phyloP scores from a whole-genome alignment of 2,113 vertebrate species.

The Gopherus evgoodei region DNA sequence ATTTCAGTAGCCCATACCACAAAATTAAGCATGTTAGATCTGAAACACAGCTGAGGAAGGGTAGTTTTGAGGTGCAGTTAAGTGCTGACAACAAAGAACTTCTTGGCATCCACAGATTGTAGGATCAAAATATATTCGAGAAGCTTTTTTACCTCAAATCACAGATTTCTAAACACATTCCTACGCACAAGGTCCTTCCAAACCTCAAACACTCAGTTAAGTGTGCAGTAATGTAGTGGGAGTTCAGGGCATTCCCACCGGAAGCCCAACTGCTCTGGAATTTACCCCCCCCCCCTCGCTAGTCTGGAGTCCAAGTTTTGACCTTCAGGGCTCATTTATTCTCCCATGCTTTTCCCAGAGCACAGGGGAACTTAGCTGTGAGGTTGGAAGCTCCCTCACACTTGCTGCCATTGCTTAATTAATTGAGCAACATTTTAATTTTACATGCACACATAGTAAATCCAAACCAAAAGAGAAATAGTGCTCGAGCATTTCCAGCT shows the following conservation, averaged over 20 bases:
- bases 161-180: not conserved
- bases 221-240: fast-evolving
- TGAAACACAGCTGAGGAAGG: not conserved
- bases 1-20: not conserved
- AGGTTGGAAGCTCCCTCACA: not conserved
- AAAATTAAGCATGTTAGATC: not conserved
- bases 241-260: fast-evolving
- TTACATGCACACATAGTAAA: fast-evolving
- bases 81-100: not conserved
- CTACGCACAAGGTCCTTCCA: fast-evolving
- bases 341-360: not conserved
- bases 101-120: not conserved
- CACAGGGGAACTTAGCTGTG: fast-evolving
- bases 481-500: fast-evolving
- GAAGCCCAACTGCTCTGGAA: fast-evolving
- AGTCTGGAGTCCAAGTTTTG: too few relatives aligned
- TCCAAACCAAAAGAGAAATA: fast-evolving
- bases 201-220: fast-evolving
- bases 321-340: not conserved
- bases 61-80: not conserved
- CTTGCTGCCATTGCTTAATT: not conserved
- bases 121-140: not conserved
- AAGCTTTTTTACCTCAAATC: fast-evolving
- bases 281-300: fast-evolving
- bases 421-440: not conserved